Evolutionary conservation across 2,888 invertebrate genomes (phyloP), one percentile per base, ranked within the genome.

Genomic region (Acanthosepion lycidas): DNA sequence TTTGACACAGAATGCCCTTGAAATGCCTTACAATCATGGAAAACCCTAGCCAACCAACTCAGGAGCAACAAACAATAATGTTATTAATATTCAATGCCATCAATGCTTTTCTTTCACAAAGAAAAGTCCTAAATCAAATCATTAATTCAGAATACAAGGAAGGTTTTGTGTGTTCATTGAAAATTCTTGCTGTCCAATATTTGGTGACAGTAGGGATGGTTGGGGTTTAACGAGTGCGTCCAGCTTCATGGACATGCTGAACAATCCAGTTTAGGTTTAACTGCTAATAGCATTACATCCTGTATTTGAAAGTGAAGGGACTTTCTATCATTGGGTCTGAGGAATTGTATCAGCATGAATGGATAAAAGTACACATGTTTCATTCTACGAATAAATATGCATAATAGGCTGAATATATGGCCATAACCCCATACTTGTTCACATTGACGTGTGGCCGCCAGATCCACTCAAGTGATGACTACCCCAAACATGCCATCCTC

Each of bases 221-320:
- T 15, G n/a, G 15, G 15, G 6, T 78, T 5, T 78, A 12, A 12
- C 78, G 33, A 78, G n/a, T 78, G 9, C n/a, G 78, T 3, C 78
- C 78, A 78, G 78, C 8, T 78, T 78, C 78, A 78, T 78, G n/a
- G 78, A 33, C n/a, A n/a, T 9, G 78, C 78, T 15, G n/a, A 78
- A 78, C 33, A 78, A 78, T n/a, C 15, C n/a, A 15, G 78, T 78
- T 78, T 12, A 15, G 6, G 23, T 59, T 59, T 59, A 78, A 78
- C 78, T 78, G 78, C n/a, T 78, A 78, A 78, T 78, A 78, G n/a
- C 78, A 78, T 78, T 78, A 78, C n/a, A 78, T n/a, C 33, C 78
- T 78, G 78, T 78, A 20, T 78, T 78, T 78, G 78, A 78, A n/a
- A 78, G 12, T n/a, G 78, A n/a, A 78, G n/a, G 78, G 78, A 33